phyloP scores from a whole-genome alignment of 2,888 invertebrate genomes.

The Reticulitermes lucifugus region DNA sequence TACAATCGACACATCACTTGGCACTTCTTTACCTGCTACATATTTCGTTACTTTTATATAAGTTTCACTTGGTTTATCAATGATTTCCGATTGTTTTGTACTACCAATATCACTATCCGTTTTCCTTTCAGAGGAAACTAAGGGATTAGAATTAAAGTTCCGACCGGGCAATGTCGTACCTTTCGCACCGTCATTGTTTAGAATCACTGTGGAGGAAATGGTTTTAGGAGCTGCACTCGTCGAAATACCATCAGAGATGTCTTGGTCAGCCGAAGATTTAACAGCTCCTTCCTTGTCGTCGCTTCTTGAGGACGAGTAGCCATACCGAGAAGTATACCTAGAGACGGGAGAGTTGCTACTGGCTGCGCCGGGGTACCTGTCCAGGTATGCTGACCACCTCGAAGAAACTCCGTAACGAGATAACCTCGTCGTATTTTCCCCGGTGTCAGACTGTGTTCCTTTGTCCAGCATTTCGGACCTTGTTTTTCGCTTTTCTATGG shows the following conservation, averaged over 20 bases:
- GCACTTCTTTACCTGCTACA: neutral
- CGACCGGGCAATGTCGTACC: slow-evolving; percentile 53
- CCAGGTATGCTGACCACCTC: slow-evolving; percentile 75
- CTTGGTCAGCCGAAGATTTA: neutral
- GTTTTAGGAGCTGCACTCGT: neutral
- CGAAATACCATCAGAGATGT: neutral
- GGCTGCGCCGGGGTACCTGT: slow-evolving; percentile 57
- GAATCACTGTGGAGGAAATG: neutral
- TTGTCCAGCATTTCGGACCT: slow-evolving; percentile 74
- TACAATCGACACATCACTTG: neutral
- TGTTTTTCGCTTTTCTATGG: slow-evolving; percentile 70
- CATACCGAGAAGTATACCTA: slow-evolving; percentile 39
- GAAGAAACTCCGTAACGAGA: slow-evolving; percentile 72
- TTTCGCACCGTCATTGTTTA: slow-evolving; percentile 57
- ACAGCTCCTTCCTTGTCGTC: neutral
- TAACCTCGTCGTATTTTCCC: slow-evolving; percentile 76
- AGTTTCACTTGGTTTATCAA: neutral
- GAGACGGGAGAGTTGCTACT: slow-evolving; percentile 45
- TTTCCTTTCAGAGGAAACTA: slow-evolving; percentile 4
- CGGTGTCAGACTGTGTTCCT: slow-evolving; percentile 78
- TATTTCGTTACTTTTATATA: neutral
- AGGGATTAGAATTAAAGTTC: neutral
- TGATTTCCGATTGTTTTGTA: neutral
- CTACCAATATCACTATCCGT: neutral
- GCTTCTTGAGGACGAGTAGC: slow-evolving; percentile 34